Base-by-base conservation (phyloP, 2,888 invertebrate genomes). In the Torymus tubicola region DNA sequence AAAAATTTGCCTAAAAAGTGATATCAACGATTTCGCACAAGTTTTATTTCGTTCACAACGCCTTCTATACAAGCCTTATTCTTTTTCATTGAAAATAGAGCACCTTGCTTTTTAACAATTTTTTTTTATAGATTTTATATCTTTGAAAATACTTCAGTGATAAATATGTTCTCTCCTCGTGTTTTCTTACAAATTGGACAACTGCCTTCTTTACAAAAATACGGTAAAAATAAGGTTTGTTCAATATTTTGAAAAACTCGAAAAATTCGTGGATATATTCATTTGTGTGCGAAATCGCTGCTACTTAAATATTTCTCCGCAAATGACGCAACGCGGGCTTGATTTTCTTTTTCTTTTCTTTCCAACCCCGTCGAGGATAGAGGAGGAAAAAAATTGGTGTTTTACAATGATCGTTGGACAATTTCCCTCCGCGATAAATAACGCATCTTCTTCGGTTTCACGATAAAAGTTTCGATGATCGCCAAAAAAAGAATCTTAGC, bases 1-100 rank as follows among this genome's bases (percentile, higher is more conserved):
- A 42, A 64, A 13, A 64, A 64, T 31, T n/a, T 64, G 31, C 14
- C 18, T 31, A 31, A 64, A 64, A 31, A 72, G 52, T 57, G 18
- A 21, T 77, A 55, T 21, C 69, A 78, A 82, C 73, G 82, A 79
- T 78, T 80, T 80, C 77, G 71, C 77, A 80, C 77, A 65, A 76
- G 11, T 69, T 52, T 1, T 69, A 71, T 18, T 16, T 16, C n/a
- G 18, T 53, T 57, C 42, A 68, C 58, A 24, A 69, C 65, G 61
- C 65, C 42, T 75, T 70, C 67, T 42, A 61, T 21, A 80, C n/a
- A 60, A 42, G 42, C 42, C 53, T 76, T 60, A 16, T 68, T 24
- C 31, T 72, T 42, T 78, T 60, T 14, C 69, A 64, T 69, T 74
- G 73, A 82, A 82, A 77, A 82, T 82, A 77, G 50, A 57, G 50